Evolutionary conservation across 2,113 vertebrate genomes (phyloP), one percentile per base, ranked within the genome.

Genomic region (Ammospiza caudacuta): DNA sequence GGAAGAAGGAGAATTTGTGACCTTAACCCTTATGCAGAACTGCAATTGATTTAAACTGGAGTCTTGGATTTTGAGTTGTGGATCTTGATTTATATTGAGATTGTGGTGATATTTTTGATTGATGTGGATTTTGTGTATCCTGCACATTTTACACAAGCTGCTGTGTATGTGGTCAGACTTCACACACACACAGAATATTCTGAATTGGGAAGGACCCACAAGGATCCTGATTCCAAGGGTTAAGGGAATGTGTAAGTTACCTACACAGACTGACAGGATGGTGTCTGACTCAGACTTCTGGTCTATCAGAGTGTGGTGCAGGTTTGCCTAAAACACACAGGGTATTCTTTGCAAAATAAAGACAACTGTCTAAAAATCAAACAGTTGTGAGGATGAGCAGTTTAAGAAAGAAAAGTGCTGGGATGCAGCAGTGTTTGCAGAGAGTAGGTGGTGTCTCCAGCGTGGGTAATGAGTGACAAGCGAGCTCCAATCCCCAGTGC

Each of bases 361-460:
- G 64, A 9, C 39, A 61, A 21, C 18, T 28, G 3, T 12, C 9
- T 72, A 47, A 89, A 89, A 75, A 17, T 5, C 11, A 22, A 81
- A 69, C 1, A 2, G 43, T 62, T 77, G 41, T 47, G 66, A 27
- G 49, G 12, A 15, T 35, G 68, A 47, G 68, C 31, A 47, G 1
- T 1, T 19, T 23, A 66, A 47, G 72, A 41, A 44, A 20, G 41
- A 39, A 22, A 39, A 35, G 29, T 39, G 41, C 46, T 21, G 8
- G 47, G 66, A 66, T 0, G 25, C 61, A 49, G 19, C 35, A 11
- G 52, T 23, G 27, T 28, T 79, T 55, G 52, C 44, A 23, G 79
- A 29, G 25, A 33, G 44, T 0, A 33, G 58, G 31, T 0, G 0
- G 37, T 74, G 92, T 77, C 37, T 61, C 67, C 9, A 0, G 1